Conservation (phyloP, 1,140 invertebrate species). For the Drosophila arizonae region DNA sequence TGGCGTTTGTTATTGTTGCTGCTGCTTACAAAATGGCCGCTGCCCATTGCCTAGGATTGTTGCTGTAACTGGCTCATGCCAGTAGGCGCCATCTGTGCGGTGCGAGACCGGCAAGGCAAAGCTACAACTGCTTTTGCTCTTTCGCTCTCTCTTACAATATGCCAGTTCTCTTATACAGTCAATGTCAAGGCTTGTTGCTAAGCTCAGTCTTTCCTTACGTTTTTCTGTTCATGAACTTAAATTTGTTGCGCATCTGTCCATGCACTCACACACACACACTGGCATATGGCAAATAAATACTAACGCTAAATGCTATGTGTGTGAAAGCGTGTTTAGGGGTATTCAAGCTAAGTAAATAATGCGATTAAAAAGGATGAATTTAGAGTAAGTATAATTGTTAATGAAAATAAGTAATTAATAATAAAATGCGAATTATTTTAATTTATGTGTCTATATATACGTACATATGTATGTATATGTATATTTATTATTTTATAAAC, state of each 20-base stretch:
- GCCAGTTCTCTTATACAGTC: constrained; percentile 26
- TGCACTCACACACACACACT: constrained; percentile 22
- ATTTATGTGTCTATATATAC: no score
- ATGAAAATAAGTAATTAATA: no score
- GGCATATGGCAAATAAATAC: constrained; percentile 15
- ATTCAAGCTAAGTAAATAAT: neutral
- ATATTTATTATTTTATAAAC: no score
- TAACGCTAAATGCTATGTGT: constrained; percentile 1
- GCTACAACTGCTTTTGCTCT: neutral
- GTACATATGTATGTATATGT: no score
- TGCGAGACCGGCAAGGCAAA: constrained; percentile 24
- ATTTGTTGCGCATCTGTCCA: constrained; percentile 50
- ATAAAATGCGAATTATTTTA: no score
- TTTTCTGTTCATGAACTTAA: constrained; percentile 34
- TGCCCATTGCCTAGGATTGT: constrained; percentile 18
- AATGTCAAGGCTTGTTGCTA: constrained; percentile 26
- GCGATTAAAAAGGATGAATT: neutral
- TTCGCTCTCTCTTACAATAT: constrained; percentile 2
- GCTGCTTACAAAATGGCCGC: constrained; percentile 37
- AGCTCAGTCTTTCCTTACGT: constrained; percentile 17
- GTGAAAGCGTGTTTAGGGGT: neutral
- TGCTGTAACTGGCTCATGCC: constrained; percentile 9
- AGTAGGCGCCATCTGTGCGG: constrained; percentile 24
- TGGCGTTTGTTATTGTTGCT: constrained; percentile 19
- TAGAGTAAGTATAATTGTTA: no score